phyloP scores from a whole-genome alignment of 2,797 vertebrate genomes.

The Gambusia yucatana region DNA sequence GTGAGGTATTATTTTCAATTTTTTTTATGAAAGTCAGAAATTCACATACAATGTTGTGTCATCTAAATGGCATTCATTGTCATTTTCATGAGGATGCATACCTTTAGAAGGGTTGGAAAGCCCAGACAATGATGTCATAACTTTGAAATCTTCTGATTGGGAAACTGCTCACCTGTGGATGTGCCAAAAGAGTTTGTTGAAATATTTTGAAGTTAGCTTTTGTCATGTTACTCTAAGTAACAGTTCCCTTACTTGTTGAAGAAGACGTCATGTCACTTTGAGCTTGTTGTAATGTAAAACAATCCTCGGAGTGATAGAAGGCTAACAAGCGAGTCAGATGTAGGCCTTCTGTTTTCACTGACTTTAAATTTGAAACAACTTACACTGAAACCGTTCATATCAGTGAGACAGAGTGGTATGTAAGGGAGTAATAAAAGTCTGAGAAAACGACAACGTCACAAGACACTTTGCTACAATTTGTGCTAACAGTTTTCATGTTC shows the following conservation, averaged over 20 bases:
- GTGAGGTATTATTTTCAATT: neutral
- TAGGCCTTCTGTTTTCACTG: neutral
- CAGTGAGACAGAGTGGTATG: neutral
- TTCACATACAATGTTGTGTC: too few species aligned
- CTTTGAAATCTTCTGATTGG: neutral
- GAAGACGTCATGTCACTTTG: neutral
- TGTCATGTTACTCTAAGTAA: neutral
- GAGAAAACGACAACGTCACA: neutral
- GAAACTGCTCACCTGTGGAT: neutral
- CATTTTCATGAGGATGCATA: too few species aligned
- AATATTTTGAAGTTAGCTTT: neutral
- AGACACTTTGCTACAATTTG: too few species aligned
- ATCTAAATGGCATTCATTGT: too few species aligned
- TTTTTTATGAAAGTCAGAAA: too few species aligned
- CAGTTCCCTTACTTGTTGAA: neutral
- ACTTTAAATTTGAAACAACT: neutral
- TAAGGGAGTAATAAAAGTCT: neutral
- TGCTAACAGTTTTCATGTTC: neutral
- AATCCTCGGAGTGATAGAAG: neutral
- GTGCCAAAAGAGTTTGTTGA: neutral
- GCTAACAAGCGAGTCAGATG: neutral
- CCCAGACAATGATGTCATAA: neutral
- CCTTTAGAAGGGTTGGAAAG: neutral
- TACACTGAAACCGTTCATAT: neutral
- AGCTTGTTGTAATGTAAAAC: neutral